Base-by-base conservation (phyloP, 2,797 vertebrate species). In the Enteromius argenteus region DNA sequence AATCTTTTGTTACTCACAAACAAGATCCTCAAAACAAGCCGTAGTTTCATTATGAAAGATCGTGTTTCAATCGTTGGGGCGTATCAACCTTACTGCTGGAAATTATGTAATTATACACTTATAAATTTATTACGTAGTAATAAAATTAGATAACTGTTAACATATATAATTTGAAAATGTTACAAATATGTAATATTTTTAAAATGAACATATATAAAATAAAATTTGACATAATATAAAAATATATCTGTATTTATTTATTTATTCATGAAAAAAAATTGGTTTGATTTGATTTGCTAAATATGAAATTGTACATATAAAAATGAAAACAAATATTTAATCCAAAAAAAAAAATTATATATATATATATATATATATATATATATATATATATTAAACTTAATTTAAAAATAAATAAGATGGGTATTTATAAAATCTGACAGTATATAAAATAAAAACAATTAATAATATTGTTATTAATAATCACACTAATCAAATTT, bases 21-120 rank as follows among this genome's bases (percentile, higher is more conserved):
- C 66, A 89, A 85, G 71, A 79, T 37, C 30, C 39, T 53, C 89
- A 83, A 84, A 80, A 85, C 51, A 80, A 72, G 39, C 39, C 39
- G 71, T n/a, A 87, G 84, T 21, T 51, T 60, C 58, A 27, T 83
- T 64, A 85, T 85, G 67, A 77, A 83, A 87, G 37, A 72, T 3
- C 9, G 9, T 62, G 68, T 19, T 87, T 89, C 76, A 88, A 88
- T 83, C 73, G n/a, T 46, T 46, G 27, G 53, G 53, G 17, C 17
- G 0, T 62, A 44, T 44, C 53, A 68, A 19, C 17, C 46, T 56
- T 46, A 1, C 9, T 14, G 15, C 35, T 39, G 46, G 32, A 35
- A 68, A 68, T 53, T 0, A 9, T 2, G 21, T 1, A 17, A 64
- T 42, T 42, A 42, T 42, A 42, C 42, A 42, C 7, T 32, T 30